Evolutionary conservation across 1,140 invertebrate species (phyloP), one percentile per base, ranked within the genome.

Genomic region (Sinella curviseta): DNA sequence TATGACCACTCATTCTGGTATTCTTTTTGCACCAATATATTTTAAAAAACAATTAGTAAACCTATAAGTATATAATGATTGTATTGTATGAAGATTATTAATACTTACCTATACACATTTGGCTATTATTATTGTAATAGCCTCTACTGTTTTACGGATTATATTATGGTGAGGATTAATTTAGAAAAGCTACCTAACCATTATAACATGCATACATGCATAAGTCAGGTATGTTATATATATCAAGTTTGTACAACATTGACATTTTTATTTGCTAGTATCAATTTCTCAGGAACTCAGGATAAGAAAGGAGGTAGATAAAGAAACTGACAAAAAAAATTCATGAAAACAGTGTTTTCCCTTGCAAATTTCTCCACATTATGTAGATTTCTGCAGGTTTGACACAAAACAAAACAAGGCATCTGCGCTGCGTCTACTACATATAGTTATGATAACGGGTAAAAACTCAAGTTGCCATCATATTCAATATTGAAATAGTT

Each of bases 381-480:
- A n/a, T n/a, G n/a, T n/a, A n/a, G n/a, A n/a, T n/a, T n/a, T n/a
- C n/a, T n/a, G n/a, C n/a, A n/a, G n/a, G n/a, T n/a, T n/a, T n/a
- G n/a, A n/a, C n/a, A n/a, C n/a, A n/a, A n/a, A n/a, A n/a, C n/a
- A n/a, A n/a, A n/a, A n/a, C n/a, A n/a, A n/a, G n/a, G n/a, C n/a
- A n/a, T n/a, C n/a, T n/a, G n/a, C n/a, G n/a, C 31, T 70, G 65
- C 12, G 30, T 33, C 8, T 70, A 24, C 24, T 70, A 70, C 39
- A 48, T n/a, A 20, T 48, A 20, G 8, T 48, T 48, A 12, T 48
- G 39, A 12, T 70, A 30, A 70, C 65, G 65, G 65, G 65, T 70
- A 70, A 70, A 60, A 70, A 70, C 65, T 70, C 65, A 70, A 70
- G 65, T 70, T 70, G 65, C 65, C 65, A 70, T 70, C 65, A 70